These are phyloP conservation scores for Halcyon senegalensis DNA, from an alignment of 2,113 vertebrate species.

Conservation along the genomic window DNA sequence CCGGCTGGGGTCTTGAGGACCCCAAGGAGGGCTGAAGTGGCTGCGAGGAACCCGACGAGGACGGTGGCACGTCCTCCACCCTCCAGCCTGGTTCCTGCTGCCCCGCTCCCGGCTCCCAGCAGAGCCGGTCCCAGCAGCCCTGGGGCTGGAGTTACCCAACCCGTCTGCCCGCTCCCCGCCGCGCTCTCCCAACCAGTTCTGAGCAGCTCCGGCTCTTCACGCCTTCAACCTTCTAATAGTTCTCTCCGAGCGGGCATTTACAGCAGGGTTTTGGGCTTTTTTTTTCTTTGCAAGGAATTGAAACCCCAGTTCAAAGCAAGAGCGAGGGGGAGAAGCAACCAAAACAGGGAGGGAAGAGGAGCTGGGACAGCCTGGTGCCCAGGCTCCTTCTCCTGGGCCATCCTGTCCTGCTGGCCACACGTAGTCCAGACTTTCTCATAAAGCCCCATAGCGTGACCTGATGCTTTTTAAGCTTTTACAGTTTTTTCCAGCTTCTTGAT, in stretches of 20 bases:
- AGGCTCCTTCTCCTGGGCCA: background rate
- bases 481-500: background rate
- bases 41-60: background rate
- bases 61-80: background rate
- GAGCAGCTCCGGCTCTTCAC: background rate
- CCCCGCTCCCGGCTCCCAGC: background rate
- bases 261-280: background rate
- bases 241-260: background rate
- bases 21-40: too few species aligned
- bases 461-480: background rate
- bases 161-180: slow-evolving; percentile 13
- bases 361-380: background rate
- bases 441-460: background rate
- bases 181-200: slow-evolving; percentile 14
- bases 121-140: slow-evolving; percentile 38
- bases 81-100: background rate
- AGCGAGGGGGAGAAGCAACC: background rate
- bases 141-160: slow-evolving; percentile 43
- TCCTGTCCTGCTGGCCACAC: background rate
- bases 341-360: background rate
- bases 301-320: background rate
- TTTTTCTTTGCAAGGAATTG: background rate
- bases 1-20: background rate
- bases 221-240: background rate
- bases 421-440: fast-evolving